These are phyloP conservation scores for Ciconia maguari DNA, from an alignment of 2,113 vertebrate genomes.

Conservation along the genomic window DNA sequence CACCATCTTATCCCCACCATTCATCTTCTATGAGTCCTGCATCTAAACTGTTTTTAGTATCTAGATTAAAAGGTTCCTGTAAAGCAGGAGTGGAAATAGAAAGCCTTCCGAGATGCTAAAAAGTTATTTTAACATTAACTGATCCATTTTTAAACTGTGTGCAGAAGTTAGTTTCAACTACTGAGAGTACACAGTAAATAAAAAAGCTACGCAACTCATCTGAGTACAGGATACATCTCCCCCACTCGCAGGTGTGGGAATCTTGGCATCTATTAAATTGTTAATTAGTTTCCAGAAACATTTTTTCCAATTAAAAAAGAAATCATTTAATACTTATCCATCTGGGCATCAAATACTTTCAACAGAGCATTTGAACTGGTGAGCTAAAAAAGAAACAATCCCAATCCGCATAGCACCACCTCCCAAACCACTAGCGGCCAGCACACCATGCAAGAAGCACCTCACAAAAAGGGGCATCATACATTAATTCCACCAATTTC, in stretches of 20 bases:
- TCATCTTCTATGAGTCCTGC: background rate
- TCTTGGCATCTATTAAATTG: background rate
- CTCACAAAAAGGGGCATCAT: background rate
- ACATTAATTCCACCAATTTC: background rate
- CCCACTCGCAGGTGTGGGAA: background rate
- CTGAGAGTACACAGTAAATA: background rate
- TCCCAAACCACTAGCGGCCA: background rate
- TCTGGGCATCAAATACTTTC: constrained; percentile 46
- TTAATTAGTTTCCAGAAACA: constrained; percentile 47
- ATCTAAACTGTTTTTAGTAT: background rate
- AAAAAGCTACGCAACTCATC: background rate
- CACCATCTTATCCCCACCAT: background rate
- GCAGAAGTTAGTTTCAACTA: background rate
- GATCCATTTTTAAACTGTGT: background rate
- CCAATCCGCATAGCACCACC: fast-evolving
- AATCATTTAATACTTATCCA: constrained; percentile 49
- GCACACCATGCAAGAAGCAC: background rate
- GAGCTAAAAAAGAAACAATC: background rate
- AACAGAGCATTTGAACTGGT: background rate
- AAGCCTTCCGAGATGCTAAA: background rate
- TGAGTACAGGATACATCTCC: background rate
- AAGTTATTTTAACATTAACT: background rate
- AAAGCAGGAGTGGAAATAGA: background rate
- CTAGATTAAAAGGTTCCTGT: background rate
- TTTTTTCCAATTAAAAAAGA: constrained; percentile 38